phyloP scores from a whole-genome alignment of 2,797 vertebrate genomes.

The Emys orbicularis region DNA sequence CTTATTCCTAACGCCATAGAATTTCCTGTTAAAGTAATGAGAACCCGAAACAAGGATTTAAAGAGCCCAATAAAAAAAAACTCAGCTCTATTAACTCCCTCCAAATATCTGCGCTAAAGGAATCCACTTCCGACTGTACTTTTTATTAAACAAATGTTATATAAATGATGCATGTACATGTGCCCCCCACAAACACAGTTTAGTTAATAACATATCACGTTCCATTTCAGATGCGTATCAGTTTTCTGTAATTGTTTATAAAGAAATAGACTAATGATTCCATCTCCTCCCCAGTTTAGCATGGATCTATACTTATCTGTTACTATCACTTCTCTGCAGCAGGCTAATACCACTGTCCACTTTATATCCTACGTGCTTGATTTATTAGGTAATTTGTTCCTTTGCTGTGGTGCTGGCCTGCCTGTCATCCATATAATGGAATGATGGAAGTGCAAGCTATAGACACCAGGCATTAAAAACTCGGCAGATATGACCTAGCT shows the following conservation, averaged over 20 bases:
- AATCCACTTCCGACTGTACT: accelerated
- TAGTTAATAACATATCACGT: constrained; percentile 44
- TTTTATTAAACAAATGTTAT: accelerated
- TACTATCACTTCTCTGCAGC: constrained; percentile 35
- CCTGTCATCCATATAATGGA: constrained; percentile 85
- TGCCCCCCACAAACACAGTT: not conserved
- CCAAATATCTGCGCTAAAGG: accelerated
- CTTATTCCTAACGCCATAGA: not conserved
- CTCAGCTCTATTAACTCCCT: accelerated
- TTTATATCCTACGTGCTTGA: constrained; percentile 75
- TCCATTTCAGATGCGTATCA: constrained; percentile 21
- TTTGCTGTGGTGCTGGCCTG: constrained; percentile 74
- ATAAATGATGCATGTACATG: accelerated
- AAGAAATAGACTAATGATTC: constrained; percentile 14
- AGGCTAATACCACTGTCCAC: constrained; percentile 63
- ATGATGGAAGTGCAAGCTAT: constrained; percentile 84
- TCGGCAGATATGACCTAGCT: constrained; percentile 76
- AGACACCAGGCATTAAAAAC: constrained; percentile 78
- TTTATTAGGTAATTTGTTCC: constrained; percentile 87
- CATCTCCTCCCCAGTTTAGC: not conserved
- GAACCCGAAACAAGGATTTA: not conserved
- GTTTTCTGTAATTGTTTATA: constrained; percentile 13
- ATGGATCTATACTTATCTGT: constrained; percentile 36
- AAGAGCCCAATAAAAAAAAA: not conserved
- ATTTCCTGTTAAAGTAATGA: not conserved